These are phyloP conservation scores for Anoplius nigerrimus DNA, from an alignment of 2,888 invertebrate species.

Conservation along the genomic window DNA sequence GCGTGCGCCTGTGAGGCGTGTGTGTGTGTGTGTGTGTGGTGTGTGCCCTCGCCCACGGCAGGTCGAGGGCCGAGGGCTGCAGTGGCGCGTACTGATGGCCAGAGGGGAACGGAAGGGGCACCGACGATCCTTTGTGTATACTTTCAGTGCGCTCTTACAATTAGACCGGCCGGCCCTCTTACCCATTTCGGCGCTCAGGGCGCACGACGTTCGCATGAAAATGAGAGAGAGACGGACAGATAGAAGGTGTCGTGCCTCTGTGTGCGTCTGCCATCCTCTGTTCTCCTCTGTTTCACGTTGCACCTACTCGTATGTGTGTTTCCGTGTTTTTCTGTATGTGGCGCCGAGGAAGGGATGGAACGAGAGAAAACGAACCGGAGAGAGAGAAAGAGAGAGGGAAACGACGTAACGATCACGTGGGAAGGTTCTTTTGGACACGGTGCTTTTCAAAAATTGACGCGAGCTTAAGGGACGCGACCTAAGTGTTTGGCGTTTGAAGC, in stretches of 20 bases:
- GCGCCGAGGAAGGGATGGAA: neutral
- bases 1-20: no score
- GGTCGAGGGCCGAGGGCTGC: no score
- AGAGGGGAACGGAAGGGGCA: conserved; percentile 10
- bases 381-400: conserved; percentile 24
- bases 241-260: conserved; percentile 1
- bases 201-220: conserved; percentile 7
- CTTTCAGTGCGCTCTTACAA: conserved; percentile 33
- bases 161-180: conserved; percentile 33
- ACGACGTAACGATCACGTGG: conserved; percentile 28
- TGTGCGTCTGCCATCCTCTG: neutral
- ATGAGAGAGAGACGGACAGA: conserved; percentile 1
- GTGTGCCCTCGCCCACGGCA: no score
- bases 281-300: neutral
- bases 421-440: conserved; percentile 3
- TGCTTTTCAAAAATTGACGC: no score
- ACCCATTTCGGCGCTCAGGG: conserved; percentile 29
- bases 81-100: conserved; percentile 3
- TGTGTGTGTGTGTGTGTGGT: no score
- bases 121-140: conserved; percentile 38
- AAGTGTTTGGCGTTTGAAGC: no score
- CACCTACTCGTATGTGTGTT: neutral
- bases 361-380: neutral
- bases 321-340: neutral
- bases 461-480: no score